Base-by-base conservation (phyloP, 1,140 invertebrate species). In the Lasioglossum baleicum region DNA sequence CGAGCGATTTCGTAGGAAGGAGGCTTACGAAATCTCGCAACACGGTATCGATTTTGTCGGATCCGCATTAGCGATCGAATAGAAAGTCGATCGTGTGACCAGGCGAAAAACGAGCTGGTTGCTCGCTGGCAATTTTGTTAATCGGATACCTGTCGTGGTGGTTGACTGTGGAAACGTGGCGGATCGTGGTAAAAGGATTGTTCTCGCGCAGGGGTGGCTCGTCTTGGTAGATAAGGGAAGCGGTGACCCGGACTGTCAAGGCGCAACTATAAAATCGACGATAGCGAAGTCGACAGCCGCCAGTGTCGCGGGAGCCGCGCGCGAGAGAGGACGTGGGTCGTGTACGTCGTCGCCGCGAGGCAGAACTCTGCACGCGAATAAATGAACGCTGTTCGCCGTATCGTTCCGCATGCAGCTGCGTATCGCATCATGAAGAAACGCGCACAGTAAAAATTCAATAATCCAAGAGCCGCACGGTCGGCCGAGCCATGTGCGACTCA, bases 291-390 rank as follows among this genome's bases (percentile, higher is more conserved):
- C 78, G 81, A 81, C 78, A 73, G 77, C 64, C 85, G 85, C 81
- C 85, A 87, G 85, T 87, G 71, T 87, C 77, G 85, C 85, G 84
- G 83, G 82, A 87, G 71, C 82, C 77, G 81, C 72, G 82, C 84
- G 82, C 85, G 84, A 81, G 85, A 87, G 78, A 80, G 85, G 85
- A 87, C 78, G 84, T 83, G 56, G 22, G 51, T 77, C 80, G 73
- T 75, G 48, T 3, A 85, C 84, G 81, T 61, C 84, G 81, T 61
- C 73, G 81, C 78, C 75, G 77, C 70, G 78, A 56, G 66, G 53
- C 31, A 60, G 72, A 79, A 17, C 17, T 35, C 35, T 7, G 58
- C 35, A 68, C 61, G 60, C 26, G 10, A 53, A 68, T 42, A 26
- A 31, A 53, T 63, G 67, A n/a, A 8, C 56, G 3, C 35, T 2